Evolutionary conservation across 2,888 invertebrate species (phyloP).

Genomic region (Scelioninae gen. 2): DNA sequence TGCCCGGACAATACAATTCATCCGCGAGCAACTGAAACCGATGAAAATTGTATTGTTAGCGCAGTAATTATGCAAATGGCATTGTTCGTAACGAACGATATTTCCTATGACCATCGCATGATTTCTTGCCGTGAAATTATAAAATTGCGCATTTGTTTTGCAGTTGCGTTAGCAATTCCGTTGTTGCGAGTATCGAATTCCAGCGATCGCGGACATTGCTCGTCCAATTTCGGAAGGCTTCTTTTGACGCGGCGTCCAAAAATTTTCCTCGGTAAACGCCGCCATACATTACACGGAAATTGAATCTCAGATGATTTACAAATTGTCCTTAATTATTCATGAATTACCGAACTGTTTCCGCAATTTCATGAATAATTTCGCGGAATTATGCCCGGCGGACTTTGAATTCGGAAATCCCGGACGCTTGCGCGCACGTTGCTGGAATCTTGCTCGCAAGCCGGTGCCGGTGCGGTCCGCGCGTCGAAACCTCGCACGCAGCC

Average conservation of each 20-base stretch:
- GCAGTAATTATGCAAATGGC: conserved; percentile 53
- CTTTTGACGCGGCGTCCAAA: no score
- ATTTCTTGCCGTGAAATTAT: conserved; percentile 33
- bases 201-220: background rate
- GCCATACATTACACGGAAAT: conserved; percentile 19
- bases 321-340: conserved; percentile 45
- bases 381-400: conserved; percentile 21
- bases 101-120: conserved; percentile 41
- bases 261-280: conserved; percentile 4
- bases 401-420: conserved; percentile 28
- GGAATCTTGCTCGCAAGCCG: conserved; percentile 26
- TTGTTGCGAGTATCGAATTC: conserved; percentile 22
- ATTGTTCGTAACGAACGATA: conserved; percentile 50
- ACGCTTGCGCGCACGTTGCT: conserved; percentile 11
- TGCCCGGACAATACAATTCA: conserved; percentile 30
- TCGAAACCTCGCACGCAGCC: conserved; percentile 43
- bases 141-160: conserved; percentile 39
- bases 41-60: conserved; percentile 52
- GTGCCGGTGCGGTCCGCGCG: conserved; percentile 16
- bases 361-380: conserved; percentile 48
- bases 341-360: conserved; percentile 32
- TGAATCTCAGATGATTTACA: conserved; percentile 29
- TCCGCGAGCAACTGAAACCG: conserved; percentile 40
- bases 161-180: conserved; percentile 13
- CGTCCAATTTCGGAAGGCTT: background rate